phyloP scores from a whole-genome alignment of 2,888 invertebrate genomes.

The Drosophila ezoana region DNA sequence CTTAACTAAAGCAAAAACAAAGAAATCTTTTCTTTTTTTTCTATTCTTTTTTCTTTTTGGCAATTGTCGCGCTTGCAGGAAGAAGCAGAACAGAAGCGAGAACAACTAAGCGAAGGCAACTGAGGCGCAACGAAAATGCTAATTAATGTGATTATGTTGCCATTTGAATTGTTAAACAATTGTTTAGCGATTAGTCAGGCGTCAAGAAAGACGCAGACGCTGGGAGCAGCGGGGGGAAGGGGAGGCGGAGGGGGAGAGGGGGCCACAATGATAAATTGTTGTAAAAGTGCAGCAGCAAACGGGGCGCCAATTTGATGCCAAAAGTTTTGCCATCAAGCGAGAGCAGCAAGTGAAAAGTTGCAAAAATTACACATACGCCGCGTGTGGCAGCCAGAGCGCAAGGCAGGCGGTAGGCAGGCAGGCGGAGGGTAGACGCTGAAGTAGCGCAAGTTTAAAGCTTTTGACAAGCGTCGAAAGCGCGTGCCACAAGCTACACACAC shows the following conservation, averaged over 20 bases:
- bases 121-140: conserved; percentile 70
- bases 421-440: conserved; percentile 16
- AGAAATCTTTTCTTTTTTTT: conserved; percentile 2
- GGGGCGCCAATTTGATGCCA: conserved; percentile 75
- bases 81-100: conserved; percentile 1
- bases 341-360: conserved; percentile 23
- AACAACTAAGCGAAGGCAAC: conserved; percentile 23
- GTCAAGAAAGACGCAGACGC: conserved; percentile 42
- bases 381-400: conserved; percentile 35
- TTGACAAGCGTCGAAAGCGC: conserved; percentile 53
- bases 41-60: conserved; percentile 24
- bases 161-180: conserved; percentile 78
- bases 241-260: conserved; percentile 5
- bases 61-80: conserved; percentile 31
- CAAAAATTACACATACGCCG: conserved; percentile 56
- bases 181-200: conserved; percentile 78
- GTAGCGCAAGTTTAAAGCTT: conserved; percentile 59
- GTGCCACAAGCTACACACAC: conserved; percentile 52
- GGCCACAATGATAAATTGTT: conserved; percentile 71
- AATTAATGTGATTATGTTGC: conserved; percentile 81
- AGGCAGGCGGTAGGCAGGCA: neutral
- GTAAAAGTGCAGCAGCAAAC: conserved; percentile 53
- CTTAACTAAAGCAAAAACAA: conserved; percentile 5
- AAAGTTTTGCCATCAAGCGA: conserved; percentile 69
- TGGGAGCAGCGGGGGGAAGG: neutral